Conservation (phyloP, 2,888 invertebrate species). For the Linnaemya tessellans region DNA sequence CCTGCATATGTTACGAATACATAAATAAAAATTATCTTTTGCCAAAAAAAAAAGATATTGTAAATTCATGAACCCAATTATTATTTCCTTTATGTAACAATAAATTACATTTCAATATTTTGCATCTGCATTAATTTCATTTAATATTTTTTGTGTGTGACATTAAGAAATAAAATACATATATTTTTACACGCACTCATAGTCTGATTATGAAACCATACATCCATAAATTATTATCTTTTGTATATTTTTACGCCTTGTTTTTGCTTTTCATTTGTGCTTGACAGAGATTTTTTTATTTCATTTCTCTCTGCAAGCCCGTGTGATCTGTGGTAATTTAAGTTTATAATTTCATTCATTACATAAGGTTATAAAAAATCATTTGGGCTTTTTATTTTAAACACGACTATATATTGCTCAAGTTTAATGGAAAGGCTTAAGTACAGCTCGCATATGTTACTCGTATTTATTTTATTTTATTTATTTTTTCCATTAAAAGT, state of each 20-base stretch:
- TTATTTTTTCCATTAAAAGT: too few species aligned
- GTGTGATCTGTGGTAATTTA: slow-evolving; percentile 22
- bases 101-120: too few species aligned
- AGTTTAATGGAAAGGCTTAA: background rate
- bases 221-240: slow-evolving; percentile 34
- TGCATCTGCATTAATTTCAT: too few species aligned
- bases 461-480: too few species aligned
- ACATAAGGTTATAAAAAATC: background rate
- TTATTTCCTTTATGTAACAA: too few species aligned
- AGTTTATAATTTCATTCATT: slow-evolving; percentile 10
- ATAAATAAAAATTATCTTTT: too few species aligned
- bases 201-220: slow-evolving; percentile 34
- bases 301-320: background rate
- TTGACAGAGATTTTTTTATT: slow-evolving; percentile 2
- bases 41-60: too few species aligned
- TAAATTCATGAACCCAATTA: too few species aligned
- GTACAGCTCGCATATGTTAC: background rate
- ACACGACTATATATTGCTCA: background rate
- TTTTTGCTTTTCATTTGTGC: background rate
- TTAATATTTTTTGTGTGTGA: too few species aligned
- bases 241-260: background rate
- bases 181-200: slow-evolving; percentile 39
- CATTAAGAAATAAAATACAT: slow-evolving; percentile 22
- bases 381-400: background rate
- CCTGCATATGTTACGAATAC: too few species aligned